Conservation (phyloP, 2,113 vertebrate species). For the Forbesichthys agassizii region DNA sequence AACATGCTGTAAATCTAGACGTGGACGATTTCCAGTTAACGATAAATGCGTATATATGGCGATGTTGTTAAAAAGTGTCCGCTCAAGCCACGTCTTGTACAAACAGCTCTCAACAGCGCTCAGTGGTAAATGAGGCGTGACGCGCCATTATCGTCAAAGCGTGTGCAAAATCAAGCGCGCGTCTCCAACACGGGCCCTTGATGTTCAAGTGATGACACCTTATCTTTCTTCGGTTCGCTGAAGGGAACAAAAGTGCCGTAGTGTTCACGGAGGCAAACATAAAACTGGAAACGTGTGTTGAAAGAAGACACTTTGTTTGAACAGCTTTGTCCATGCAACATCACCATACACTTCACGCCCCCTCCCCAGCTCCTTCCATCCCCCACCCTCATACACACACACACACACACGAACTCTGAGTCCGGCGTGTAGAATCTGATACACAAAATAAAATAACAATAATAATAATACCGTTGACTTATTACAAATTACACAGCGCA, state of each 20-base stretch:
- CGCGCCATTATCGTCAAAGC: slow-evolving; percentile 27
- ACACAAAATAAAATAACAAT: too few relatives aligned
- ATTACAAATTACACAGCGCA: slow-evolving; percentile 23
- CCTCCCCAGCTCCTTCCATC: not conserved
- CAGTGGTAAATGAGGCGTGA: slow-evolving; percentile 19
- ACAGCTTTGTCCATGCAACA: slow-evolving; percentile 42
- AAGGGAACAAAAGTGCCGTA: slow-evolving; percentile 48
- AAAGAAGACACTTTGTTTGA: slow-evolving; percentile 73
- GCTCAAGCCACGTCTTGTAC: slow-evolving; percentile 24
- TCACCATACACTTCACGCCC: not conserved
- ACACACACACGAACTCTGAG: too few relatives aligned
- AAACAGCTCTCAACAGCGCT: slow-evolving; percentile 36
- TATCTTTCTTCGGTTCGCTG: slow-evolving; percentile 47
- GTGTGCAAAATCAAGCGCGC: slow-evolving; percentile 19
- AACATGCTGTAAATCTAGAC: not conserved
- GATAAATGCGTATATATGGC: not conserved
- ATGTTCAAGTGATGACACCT: slow-evolving; percentile 59
- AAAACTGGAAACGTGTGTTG: slow-evolving; percentile 56
- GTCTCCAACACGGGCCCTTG: slow-evolving; percentile 33
- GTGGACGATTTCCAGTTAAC: not conserved
- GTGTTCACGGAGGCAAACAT: slow-evolving; percentile 39
- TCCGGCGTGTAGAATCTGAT: too few relatives aligned
- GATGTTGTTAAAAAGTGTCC: not conserved
- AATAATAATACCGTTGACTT: too few relatives aligned
- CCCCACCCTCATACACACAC: not conserved